Conservation (phyloP, 2,797 vertebrate species). For the Poecilia wingei region DNA sequence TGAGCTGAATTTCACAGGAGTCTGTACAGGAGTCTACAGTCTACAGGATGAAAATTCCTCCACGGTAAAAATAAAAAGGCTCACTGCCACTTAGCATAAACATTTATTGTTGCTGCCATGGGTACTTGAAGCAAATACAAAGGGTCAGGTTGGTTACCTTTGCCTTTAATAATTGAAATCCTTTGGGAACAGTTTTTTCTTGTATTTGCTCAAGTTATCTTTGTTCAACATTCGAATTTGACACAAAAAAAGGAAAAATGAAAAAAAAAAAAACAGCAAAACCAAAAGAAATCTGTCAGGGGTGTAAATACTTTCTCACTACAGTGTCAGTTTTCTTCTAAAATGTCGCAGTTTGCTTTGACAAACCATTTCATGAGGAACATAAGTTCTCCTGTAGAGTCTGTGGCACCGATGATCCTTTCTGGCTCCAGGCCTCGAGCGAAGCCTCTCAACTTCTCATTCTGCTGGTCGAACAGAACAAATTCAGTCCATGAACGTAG, state of each 20-base stretch:
- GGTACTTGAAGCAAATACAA: not conserved
- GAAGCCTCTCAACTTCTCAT: conserved; percentile 94
- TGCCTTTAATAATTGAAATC: not conserved
- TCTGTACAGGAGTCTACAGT: not conserved
- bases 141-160: not conserved
- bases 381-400: conserved; percentile 98
- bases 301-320: not conserved
- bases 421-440: conserved; percentile 94
- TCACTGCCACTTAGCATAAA: not conserved
- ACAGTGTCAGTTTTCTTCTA: not conserved
- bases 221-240: not conserved
- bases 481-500: not conserved
- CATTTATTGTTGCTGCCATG: not conserved
- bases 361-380: conserved; percentile 99
- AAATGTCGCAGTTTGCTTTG: not conserved
- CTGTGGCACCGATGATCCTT: conserved; percentile 95
- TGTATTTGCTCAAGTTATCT: not conserved
- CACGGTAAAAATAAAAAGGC: not conserved
- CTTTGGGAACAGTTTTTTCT: not conserved
- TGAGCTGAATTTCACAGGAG: no score
- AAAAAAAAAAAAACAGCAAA: not conserved
- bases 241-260: not conserved
- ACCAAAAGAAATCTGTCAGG: not conserved
- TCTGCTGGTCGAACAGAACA: conserved; percentile 78
- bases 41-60: not conserved